Percentiles rank a stretch among this genome's conserved stretches.
phyloP scores from a whole-genome alignment of 2,797 vertebrate genomes.

The Danio jaintianensis region DNA sequence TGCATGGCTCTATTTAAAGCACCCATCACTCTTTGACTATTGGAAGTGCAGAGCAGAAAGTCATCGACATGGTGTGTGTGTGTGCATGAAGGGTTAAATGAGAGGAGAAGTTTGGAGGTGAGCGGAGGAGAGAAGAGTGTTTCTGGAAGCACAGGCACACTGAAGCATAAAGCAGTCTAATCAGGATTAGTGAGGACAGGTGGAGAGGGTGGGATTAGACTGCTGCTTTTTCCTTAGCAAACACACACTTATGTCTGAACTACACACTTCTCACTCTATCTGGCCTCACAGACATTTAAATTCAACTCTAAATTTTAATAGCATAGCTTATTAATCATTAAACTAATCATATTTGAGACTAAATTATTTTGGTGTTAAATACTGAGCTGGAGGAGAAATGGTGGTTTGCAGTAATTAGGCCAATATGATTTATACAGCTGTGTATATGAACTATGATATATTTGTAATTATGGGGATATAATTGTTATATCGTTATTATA shows the following conservation, averaged over 20 bases:
- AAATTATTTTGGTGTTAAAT: not conserved
- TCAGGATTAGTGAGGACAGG: slow-evolving; percentile 62
- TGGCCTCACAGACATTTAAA: not conserved
- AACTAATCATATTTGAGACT: not conserved
- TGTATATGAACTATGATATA: not conserved
- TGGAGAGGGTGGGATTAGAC: slow-evolving; percentile 54
- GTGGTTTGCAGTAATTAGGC: not conserved
- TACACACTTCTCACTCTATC: slow-evolving; percentile 16
- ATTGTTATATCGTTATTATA: too few relatives aligned
- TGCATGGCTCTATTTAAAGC: slow-evolving; percentile 3
- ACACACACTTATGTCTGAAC: slow-evolving; percentile 35
- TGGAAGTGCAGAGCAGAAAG: not conserved
- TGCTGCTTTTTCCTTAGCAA: slow-evolving; percentile 32
- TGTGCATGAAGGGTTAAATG: not conserved
- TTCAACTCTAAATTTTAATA: not conserved
- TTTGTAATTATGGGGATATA: not conserved
- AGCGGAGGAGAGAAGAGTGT: slow-evolving; percentile 15
- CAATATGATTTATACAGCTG: not conserved
- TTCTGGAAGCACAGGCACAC: slow-evolving; percentile 43
- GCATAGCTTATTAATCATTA: not conserved
- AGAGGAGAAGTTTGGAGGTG: not conserved
- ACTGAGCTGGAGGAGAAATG: not conserved
- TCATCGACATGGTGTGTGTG: not conserved
- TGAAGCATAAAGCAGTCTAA: slow-evolving; percentile 59
- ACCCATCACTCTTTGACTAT: not conserved